Evolutionary conservation across 1,140 invertebrate genomes (phyloP), one percentile per base, ranked within the genome.

Genomic region (Tetramorium parvispinum): DNA sequence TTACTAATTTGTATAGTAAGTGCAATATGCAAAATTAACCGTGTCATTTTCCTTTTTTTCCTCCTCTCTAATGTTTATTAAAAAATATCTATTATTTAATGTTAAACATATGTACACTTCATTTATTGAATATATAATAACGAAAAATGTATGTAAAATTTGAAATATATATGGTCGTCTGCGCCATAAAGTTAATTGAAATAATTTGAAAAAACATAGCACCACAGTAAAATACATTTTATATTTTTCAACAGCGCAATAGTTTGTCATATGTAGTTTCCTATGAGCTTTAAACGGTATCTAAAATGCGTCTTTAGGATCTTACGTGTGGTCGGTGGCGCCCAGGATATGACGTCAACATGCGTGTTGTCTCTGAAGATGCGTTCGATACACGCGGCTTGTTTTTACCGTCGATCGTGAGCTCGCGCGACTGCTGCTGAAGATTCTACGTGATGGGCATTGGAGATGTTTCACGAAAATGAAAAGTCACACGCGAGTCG

Each of bases 321-420:
- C 57, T 46, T 70, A 75, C 79, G 68, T 57, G 55, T 32, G 68
- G 79, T 59, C 24, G 13, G 51, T 75, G 79, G 79, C 79, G 79
- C 79, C 51, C 68, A 83, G 79, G 79, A 83, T 83, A 46, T 83
- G 79, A 83, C 68, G 79, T 83, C 79, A 83, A 27, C 27, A 83
- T 59, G 79, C 68, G 79, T 83, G 79, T 83, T 68, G 79, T 59
- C 79, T 83, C 24, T 13, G 53, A 59, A 83, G 79, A 83, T 83
- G 68, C 55, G 68, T 75, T 68, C 68, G 79, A 83, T 83, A 83
- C 68, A 61, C 68, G 68, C 79, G 79, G 79, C 68, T 59, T 75
- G 79, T 83, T 83, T 83, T 83, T 83, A 83, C 40, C 40, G 53
- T 49, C 68, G 68, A 83, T 75, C 53, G 79, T 83, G 66, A 73